A percentile compares a stretch with the other conserved stretches of the same genome.
Conservation (phyloP, 30 jellyfish, hydroid and myxozoan genomes). For the Hydractinia echinata region DNA sequence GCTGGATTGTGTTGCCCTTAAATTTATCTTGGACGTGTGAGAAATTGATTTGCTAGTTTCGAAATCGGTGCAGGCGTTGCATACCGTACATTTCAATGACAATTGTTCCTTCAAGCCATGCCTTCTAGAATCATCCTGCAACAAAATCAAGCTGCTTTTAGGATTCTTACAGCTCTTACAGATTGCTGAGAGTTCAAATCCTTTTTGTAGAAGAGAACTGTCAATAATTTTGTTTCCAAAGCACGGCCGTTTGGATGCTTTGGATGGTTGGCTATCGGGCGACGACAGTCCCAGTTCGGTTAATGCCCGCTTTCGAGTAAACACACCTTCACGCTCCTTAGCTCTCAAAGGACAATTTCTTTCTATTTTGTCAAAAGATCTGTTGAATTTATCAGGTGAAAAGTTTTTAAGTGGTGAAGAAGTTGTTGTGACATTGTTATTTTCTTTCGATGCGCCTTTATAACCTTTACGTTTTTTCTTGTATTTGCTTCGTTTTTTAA, state of each 20-base stretch:
- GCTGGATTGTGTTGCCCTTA: not conserved
- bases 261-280: not conserved
- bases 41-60: not conserved
- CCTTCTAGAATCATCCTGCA: conserved; percentile 3
- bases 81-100: not conserved
- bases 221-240: conserved; percentile 9
- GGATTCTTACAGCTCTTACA: not conserved
- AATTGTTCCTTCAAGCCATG: not conserved
- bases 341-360: conserved; percentile 5
- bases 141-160: not conserved
- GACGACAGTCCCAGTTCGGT: not conserved
- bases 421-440: too few species aligned
- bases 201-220: not conserved
- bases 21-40: not conserved
- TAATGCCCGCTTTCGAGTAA: conserved; percentile 14
- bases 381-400: conserved; percentile 18
- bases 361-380: not conserved
- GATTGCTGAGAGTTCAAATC: not conserved
- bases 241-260: conserved; percentile 3
- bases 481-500: too few species aligned
- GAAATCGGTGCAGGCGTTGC: not conserved
- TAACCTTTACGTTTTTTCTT: too few species aligned
- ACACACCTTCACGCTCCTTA: not conserved
- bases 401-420: not conserved
- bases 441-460: too few species aligned